Evolutionary conservation across 2,797 vertebrate genomes (phyloP).

Genomic region (Pangasius krempfi): DNA sequence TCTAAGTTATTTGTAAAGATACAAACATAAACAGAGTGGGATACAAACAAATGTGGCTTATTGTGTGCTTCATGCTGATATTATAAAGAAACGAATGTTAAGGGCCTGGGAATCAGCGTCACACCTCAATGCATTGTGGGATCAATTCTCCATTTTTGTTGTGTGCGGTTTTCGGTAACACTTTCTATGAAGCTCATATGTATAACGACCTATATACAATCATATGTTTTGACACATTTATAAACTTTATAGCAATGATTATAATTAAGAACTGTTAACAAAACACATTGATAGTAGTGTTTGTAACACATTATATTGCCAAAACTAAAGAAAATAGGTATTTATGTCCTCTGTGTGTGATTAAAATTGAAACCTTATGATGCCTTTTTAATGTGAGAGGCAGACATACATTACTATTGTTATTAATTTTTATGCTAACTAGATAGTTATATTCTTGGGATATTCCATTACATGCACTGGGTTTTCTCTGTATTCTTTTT

Average conservation of each 20-base stretch:
- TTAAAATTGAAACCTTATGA: not conserved
- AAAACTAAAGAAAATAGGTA: not conserved
- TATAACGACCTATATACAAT: too few relatives aligned
- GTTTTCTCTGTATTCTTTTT: not conserved
- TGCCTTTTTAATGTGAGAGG: not conserved
- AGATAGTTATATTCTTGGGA: not conserved
- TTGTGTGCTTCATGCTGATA: not conserved
- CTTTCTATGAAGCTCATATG: too few relatives aligned
- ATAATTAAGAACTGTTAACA: too few relatives aligned
- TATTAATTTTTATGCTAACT: not conserved
- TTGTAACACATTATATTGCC: not conserved
- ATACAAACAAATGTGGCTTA: not conserved
- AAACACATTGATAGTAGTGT: too few relatives aligned
- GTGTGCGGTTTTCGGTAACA: not conserved
- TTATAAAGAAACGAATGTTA: not conserved
- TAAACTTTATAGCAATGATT: too few relatives aligned
- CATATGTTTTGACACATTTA: too few relatives aligned
- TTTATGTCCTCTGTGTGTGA: not conserved
- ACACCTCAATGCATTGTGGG: too few relatives aligned
- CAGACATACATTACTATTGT: not conserved
- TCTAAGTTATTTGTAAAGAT: not conserved
- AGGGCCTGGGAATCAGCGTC: not conserved
- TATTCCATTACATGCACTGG: not conserved
- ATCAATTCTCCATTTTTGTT: not conserved
- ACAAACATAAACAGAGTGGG: not conserved